Evolutionary conservation across 2,797 vertebrate genomes (phyloP).

Genomic region (Distichodus sexfasciatus): DNA sequence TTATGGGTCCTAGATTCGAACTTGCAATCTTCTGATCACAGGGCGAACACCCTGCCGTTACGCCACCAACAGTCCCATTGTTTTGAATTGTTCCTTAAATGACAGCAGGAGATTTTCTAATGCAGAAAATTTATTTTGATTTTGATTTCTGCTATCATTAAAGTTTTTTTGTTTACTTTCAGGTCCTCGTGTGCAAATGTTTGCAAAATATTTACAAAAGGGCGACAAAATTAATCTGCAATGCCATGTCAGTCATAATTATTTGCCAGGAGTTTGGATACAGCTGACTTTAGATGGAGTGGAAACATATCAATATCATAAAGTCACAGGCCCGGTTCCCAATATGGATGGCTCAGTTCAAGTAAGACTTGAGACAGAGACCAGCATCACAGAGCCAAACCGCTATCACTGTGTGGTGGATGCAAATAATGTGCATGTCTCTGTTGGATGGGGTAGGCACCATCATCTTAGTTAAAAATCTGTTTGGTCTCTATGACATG

Average conservation of each 20-base stretch:
- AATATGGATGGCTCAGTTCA: background rate
- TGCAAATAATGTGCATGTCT: background rate
- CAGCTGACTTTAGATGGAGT: slow-evolving; percentile 8
- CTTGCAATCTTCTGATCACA: too few relatives aligned
- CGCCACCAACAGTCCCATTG: too few relatives aligned
- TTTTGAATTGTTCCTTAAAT: too few relatives aligned
- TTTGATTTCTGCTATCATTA: background rate
- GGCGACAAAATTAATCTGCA: background rate
- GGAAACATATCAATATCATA: background rate
- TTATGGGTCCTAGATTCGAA: too few relatives aligned
- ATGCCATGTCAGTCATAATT: background rate
- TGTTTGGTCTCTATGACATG: too few relatives aligned
- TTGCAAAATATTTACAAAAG: background rate
- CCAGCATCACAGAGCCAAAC: background rate
- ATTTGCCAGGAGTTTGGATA: slow-evolving; percentile 23
- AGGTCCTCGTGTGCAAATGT: background rate
- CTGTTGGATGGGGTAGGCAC: background rate
- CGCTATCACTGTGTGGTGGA: background rate
- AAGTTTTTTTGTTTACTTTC: background rate
- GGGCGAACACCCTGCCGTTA: too few relatives aligned
- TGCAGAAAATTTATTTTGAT: background rate
- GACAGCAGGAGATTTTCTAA: too few relatives aligned
- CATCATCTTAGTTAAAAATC: background rate
- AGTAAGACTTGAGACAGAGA: slow-evolving; percentile 38
- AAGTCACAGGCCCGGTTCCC: background rate